These are phyloP conservation scores for Choristoneura rosaceana DNA, from an alignment of 2,888 invertebrate genomes.

Conservation along the genomic window DNA sequence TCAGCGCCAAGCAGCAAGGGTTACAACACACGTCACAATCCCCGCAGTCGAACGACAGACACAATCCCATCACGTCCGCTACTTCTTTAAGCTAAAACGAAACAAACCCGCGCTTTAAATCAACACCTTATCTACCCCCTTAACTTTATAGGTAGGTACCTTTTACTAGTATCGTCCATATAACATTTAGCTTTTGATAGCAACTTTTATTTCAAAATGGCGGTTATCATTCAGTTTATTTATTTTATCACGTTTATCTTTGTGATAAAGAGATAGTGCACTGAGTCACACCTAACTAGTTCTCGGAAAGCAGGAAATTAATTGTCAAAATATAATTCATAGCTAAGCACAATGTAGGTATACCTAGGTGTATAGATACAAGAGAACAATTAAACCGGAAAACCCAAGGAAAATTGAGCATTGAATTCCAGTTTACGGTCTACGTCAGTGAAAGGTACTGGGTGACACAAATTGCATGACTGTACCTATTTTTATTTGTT, in stretches of 20 bases:
- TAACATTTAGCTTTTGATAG: slow-evolving; percentile 10
- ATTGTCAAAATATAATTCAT: slow-evolving; percentile 7
- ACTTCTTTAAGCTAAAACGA: slow-evolving; percentile 62
- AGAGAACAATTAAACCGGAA: slow-evolving; percentile 9
- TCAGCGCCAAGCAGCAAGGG: slow-evolving; percentile 76
- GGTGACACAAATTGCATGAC: no score
- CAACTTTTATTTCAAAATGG: slow-evolving; percentile 17
- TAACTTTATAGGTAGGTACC: background rate
- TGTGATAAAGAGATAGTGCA: slow-evolving; percentile 54
- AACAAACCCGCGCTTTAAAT: slow-evolving; percentile 30
- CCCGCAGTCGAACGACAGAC: slow-evolving; percentile 75
- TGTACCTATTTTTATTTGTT: no score
- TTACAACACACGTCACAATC: slow-evolving; percentile 76
- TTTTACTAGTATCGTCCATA: slow-evolving; percentile 3
- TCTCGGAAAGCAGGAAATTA: slow-evolving; percentile 19
- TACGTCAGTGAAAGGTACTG: background rate
- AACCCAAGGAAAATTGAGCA: slow-evolving; percentile 1
- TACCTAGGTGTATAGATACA: no score
- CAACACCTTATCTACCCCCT: slow-evolving; percentile 4
- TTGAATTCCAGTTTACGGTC: background rate
- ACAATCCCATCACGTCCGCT: slow-evolving; percentile 71
- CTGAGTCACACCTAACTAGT: slow-evolving; percentile 39
- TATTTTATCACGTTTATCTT: slow-evolving; percentile 54
- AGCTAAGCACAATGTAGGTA: background rate
- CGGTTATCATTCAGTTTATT: slow-evolving; percentile 58